phyloP scores from a whole-genome alignment of 2,888 invertebrate species.

The Ceraclea dissimilis region DNA sequence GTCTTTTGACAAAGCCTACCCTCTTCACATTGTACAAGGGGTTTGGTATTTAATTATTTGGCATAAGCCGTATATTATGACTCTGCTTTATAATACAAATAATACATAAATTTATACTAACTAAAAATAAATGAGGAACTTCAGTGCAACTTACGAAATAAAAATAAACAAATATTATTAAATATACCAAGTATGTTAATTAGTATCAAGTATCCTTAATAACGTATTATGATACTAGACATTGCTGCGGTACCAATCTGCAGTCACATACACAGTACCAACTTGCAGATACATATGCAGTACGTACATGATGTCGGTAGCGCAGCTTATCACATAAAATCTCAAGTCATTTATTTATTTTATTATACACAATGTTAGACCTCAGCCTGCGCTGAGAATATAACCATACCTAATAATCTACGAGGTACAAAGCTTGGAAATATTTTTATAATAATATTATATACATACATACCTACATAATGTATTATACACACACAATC shows the following conservation, averaged over 20 bases:
- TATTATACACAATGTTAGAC: too few species aligned
- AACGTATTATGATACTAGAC: too few species aligned
- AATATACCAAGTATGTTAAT: background rate
- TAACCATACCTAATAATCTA: background rate
- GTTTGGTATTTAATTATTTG: conserved; percentile 22
- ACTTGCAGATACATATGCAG: too few species aligned
- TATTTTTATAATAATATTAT: background rate
- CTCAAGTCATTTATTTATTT: background rate
- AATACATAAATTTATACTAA: conserved; percentile 17
- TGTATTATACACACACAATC: too few species aligned
- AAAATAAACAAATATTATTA: conserved; percentile 16
- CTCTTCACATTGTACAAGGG: conserved; percentile 17
- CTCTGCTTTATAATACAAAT: conserved; percentile 6
- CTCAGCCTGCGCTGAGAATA: too few species aligned
- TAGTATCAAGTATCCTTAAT: too few species aligned
- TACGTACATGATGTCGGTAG: too few species aligned
- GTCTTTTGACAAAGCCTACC: conserved; percentile 16
- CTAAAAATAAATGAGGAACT: conserved; percentile 25
- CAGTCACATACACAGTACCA: too few species aligned
- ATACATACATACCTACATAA: too few species aligned
- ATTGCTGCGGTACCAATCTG: too few species aligned
- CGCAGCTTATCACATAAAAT: background rate
- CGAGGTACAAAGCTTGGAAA: conserved; percentile 1
- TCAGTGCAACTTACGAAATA: conserved; percentile 25
- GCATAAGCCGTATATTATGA: conserved; percentile 18